Conservation (phyloP, 2,888 invertebrate species). For the Palloptera scutellata region DNA sequence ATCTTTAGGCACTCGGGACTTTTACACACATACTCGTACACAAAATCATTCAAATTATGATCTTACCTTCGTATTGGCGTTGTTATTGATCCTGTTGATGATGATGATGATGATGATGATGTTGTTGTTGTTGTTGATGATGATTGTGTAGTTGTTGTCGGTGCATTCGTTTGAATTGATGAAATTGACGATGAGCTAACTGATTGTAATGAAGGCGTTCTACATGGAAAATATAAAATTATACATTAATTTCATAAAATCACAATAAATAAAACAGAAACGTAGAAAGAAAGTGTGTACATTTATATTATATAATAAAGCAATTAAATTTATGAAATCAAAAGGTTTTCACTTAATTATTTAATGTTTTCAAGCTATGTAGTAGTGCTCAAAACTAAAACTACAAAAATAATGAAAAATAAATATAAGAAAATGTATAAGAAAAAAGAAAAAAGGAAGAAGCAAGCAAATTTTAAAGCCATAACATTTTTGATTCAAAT, state of each 20-base stretch:
- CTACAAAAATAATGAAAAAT: not conserved
- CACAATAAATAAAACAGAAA: conserved; percentile 17
- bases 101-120: conserved; percentile 45
- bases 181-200: conserved; percentile 43
- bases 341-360: too few species aligned
- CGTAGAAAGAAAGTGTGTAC: too few species aligned
- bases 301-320: not conserved
- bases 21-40: too few species aligned
- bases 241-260: not conserved
- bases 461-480: conserved; percentile 11
- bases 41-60: too few species aligned
- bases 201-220: conserved; percentile 54
- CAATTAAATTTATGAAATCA: too few species aligned
- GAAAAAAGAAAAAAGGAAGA: not conserved
- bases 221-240: not conserved
- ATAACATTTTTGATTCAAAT: not conserved
- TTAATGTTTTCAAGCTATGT: too few species aligned
- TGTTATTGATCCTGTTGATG: conserved; percentile 51
- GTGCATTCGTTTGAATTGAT: conserved; percentile 45
- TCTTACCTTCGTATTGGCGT: conserved; percentile 67
- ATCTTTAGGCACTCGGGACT: too few species aligned
- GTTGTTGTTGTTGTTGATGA: conserved; percentile 44
- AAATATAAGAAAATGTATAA: not conserved
- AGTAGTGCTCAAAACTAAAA: not conserved
- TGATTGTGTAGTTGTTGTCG: conserved; percentile 47